A percentile compares a stretch with the other conserved stretches of the same genome.
These are phyloP conservation scores for Tachina grossa DNA, from an alignment of 2,888 invertebrate species.

Conservation along the genomic window DNA sequence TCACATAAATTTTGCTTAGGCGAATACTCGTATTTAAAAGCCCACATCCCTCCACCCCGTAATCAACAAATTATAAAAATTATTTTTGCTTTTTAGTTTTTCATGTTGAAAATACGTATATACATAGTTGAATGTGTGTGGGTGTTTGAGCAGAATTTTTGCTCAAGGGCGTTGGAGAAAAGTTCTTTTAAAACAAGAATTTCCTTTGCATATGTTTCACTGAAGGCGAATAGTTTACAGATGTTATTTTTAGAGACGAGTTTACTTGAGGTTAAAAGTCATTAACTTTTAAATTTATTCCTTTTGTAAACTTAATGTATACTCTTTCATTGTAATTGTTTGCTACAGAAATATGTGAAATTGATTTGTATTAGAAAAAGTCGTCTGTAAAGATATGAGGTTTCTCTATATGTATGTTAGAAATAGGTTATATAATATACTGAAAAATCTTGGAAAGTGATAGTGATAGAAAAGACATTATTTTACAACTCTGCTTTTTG, in stretches of 20 bases:
- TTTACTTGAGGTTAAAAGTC: neutral
- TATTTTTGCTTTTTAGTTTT: conserved; percentile 1
- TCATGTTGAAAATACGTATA: neutral
- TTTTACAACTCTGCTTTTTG: no score
- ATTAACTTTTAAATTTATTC: neutral
- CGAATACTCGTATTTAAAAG: conserved; percentile 16
- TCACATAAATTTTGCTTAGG: conserved; percentile 49
- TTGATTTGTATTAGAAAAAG: no score
- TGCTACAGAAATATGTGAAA: no score
- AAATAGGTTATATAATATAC: no score
- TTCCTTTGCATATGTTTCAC: neutral
- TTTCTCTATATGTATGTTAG: no score
- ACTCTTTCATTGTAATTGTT: no score
- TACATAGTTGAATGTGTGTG: no score
- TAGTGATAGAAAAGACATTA: no score
- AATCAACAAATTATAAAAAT: conserved; percentile 13
- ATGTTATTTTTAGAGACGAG: neutral
- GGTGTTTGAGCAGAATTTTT: neutral
- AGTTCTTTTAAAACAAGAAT: neutral
- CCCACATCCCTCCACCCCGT: neutral
- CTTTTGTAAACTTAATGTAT: neutral
- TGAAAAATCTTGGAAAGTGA: no score
- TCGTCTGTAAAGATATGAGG: no score
- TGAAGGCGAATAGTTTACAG: neutral
- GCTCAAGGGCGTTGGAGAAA: neutral